A percentile compares a stretch with the other conserved stretches of the same genome.
These are phyloP conservation scores for Accipiter cooperii DNA, from an alignment of 2,113 vertebrate species.

Conservation along the genomic window DNA sequence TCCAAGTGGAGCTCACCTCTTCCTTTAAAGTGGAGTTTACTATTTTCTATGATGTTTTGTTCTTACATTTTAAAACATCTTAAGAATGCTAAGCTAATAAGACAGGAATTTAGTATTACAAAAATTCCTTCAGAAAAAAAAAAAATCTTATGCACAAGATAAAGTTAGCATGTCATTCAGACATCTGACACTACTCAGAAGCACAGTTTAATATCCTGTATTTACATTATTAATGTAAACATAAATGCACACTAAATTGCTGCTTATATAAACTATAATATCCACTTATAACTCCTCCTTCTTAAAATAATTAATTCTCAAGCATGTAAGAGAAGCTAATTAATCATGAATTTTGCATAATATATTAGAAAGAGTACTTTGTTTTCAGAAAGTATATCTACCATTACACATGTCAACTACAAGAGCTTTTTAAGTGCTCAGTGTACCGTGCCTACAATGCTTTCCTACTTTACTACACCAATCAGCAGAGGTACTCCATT, in stretches of 20 bases:
- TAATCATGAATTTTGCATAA: conserved; percentile 25
- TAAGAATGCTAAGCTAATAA: background rate
- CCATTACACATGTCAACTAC: background rate
- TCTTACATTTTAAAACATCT: background rate
- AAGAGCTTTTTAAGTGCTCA: background rate
- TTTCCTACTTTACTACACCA: background rate
- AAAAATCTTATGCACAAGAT: background rate
- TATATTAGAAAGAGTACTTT: conserved; percentile 10
- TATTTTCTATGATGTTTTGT: background rate
- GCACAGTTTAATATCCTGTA: background rate
- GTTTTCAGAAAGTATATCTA: conserved; percentile 16
- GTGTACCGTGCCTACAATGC: background rate
- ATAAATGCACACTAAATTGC: conserved; percentile 25
- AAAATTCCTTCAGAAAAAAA: background rate
- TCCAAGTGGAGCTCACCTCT: background rate
- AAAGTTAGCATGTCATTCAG: background rate
- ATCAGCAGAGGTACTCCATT: background rate
- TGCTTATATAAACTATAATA: conserved; percentile 45
- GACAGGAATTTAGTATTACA: background rate
- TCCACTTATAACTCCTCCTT: background rate
- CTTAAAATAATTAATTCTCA: conserved; percentile 38
- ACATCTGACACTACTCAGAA: background rate
- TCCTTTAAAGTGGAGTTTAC: background rate
- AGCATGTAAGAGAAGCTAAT: conserved; percentile 19
- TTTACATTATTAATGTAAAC: conserved; percentile 25